Evolutionary conservation across 2,797 vertebrate species (phyloP), one percentile per base, ranked within the genome.

Genomic region (Myripristis murdjan): DNA sequence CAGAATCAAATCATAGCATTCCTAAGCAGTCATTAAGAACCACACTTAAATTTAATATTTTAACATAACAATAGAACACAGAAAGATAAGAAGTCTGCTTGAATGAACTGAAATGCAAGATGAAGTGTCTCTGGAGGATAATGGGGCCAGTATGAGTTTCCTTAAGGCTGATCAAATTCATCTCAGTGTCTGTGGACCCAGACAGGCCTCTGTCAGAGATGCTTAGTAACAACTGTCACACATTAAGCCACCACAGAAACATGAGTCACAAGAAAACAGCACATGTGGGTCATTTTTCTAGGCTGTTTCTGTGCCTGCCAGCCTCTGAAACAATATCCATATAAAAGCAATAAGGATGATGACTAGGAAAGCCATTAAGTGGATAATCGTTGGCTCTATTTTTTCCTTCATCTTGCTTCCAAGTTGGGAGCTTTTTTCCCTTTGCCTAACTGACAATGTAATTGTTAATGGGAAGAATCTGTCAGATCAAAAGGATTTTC

Each of bases 251-350:
- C 55, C 12, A 54, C 61, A 84, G 68, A 85, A 86, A 64, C 77
- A 83, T 85, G 73, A 85, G 66, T 79, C 81, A 87, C 69, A 83
- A 83, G 83, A 77, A 83, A 83, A 76, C 52, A 87, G 86, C 85
- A 87, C 87, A 89, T 66, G 69, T 77, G 77, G 80, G 55, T 79
- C 73, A 59, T 79, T 84, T 73, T 31, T 74, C 68, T 78, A 72
- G 70, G 66, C 73, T 77, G 84, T 90, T 90, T 92, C 76, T 91
- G 79, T 63, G 67, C 75, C 75, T 87, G 87, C 67, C 83, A 92
- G 81, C 65, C 20, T 70, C 67, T 87, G 83, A 91, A 92, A 92
- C 89, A 85, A 87, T 77, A 83, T 70, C 47, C 85, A 69, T 70
- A 86, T 61, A 77, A 79, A 79, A 83, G 39, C 76, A 70, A 82